Evolutionary conservation across 2,113 vertebrate genomes (phyloP), one percentile per base, ranked within the genome.

Genomic region (Pseudolaguvia tuberculata): DNA sequence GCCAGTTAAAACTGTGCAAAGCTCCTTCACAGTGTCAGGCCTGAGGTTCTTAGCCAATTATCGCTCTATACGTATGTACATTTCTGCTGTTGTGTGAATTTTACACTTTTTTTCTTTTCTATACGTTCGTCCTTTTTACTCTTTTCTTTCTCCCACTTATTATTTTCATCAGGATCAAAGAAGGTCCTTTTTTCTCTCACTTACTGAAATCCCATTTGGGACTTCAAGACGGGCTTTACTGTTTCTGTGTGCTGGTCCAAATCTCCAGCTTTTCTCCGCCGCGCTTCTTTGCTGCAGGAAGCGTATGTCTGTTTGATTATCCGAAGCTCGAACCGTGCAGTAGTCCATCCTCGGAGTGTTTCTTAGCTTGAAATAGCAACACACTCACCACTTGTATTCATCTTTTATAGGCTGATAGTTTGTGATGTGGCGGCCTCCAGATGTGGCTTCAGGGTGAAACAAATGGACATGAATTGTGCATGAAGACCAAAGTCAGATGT

Each of bases 151-250:
- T 53, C 51, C 47, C 29, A 27, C 70, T 70, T 52, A 71, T 81
- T 78, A 73, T 73, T 75, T 69, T 20, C 52, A 29, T 47, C 63
- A n/a, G 51, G 72, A 77, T 80, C 79, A 80, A 77, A 77, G 74
- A 45, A 25, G 31, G 58, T 20, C 27, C 48, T 39, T 66, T 48
- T 42, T 42, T 42, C 58, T 39, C 5, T 66, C 47, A 55, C 18
- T 2, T 15, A 6, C 67, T 42, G 58, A 66, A 29, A 78, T 72
- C 68, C 58, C 61, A 31, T 56, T 45, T 14, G 25, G 79, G 65
- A 21, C 45, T 39, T 56, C 31, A 21, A 57, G 31, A 48, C 42
- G 14, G 55, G 48, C 47, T 78, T 45, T 61, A 31, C 17, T n/a
- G 39, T 55, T 18, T 14, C 66, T 72, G 45, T 67, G 42, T 27